phyloP scores from a whole-genome alignment of 2,888 invertebrate genomes.

The Camponotus fellah region DNA sequence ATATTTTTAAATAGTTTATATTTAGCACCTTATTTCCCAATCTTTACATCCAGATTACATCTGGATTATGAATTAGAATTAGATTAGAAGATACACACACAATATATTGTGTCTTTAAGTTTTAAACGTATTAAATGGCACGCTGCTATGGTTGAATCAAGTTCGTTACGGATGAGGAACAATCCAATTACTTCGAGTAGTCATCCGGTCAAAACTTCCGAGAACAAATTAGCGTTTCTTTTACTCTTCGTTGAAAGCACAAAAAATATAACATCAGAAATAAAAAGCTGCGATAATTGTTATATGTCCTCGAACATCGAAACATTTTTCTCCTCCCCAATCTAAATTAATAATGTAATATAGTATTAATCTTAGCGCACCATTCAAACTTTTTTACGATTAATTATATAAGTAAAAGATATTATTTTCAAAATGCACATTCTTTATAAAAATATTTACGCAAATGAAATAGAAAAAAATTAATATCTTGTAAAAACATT shows the following conservation, averaged over 20 bases:
- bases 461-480: not conserved
- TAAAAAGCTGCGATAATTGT: slow-evolving; percentile 20
- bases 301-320: not conserved
- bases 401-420: not conserved
- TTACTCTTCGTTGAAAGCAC: slow-evolving; percentile 42
- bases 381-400: not conserved
- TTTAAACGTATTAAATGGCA: slow-evolving; percentile 47
- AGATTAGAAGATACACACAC: not conserved
- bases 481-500: not conserved
- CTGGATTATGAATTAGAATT: not conserved
- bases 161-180: slow-evolving; percentile 57
- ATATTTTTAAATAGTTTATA: not conserved
- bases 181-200: slow-evolving; percentile 66
- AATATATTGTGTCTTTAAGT: slow-evolving; percentile 29
- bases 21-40: not conserved
- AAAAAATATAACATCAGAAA: not conserved
- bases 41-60: not conserved
- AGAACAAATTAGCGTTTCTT: slow-evolving; percentile 67
- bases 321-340: not conserved
- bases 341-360: not conserved
- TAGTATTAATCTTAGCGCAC: not conserved
- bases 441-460: not conserved
- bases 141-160: slow-evolving; percentile 51
- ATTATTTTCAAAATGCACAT: not conserved
- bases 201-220: slow-evolving; percentile 69